Percentiles rank a stretch among this genome's conserved stretches.
phyloP scores from a whole-genome alignment of 2,113 vertebrate genomes.

The Pedetes capensis region DNA sequence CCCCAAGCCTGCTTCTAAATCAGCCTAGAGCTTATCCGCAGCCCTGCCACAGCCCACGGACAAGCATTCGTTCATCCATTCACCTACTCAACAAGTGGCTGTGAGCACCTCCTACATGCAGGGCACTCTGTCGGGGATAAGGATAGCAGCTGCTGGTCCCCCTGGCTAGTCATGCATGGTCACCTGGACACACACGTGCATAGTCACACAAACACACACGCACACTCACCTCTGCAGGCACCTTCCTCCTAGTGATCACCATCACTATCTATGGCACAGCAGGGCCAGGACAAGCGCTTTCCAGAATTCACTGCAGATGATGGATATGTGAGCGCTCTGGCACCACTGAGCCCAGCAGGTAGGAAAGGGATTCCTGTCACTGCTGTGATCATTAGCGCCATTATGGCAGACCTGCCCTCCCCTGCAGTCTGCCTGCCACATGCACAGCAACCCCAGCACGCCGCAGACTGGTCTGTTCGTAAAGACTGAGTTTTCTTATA shows the following conservation, averaged over 20 bases:
- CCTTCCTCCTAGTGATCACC: not conserved
- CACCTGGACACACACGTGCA: not conserved
- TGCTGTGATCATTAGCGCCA: no score
- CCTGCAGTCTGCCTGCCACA: not conserved
- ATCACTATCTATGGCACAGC: not conserved
- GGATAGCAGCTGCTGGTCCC: not conserved
- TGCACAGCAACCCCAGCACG: not conserved
- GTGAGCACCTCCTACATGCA: fast-evolving
- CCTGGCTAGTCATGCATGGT: not conserved
- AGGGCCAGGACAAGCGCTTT: not conserved
- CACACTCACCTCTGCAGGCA: not conserved
- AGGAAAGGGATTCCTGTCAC: not conserved
- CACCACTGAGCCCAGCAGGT: not conserved
- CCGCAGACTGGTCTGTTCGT: fast-evolving
- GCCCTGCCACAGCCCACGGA: not conserved
- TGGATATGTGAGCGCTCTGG: not conserved
- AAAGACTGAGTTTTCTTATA: not conserved
- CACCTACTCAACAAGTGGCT: not conserved
- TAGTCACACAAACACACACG: not conserved
- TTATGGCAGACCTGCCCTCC: not conserved
- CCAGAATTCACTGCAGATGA: not conserved
- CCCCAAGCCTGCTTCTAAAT: not conserved
- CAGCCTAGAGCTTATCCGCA: not conserved
- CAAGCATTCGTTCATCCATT: no score
- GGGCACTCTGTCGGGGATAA: not conserved